Evolutionary conservation across 1,140 invertebrate genomes (phyloP).

Genomic region (Pentalonia nigronervosa): DNA sequence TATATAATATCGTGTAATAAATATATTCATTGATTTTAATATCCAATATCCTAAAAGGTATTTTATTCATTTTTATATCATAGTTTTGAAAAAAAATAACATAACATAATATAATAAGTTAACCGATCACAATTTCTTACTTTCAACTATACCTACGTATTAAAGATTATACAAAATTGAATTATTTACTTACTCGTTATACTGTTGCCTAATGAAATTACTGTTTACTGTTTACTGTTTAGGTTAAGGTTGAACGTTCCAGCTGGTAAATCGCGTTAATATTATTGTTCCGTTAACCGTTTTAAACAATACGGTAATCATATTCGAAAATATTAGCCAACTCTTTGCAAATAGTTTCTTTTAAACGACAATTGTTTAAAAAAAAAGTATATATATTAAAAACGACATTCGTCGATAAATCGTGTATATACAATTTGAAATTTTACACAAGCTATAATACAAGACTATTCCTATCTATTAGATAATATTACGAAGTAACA

Average conservation of each 20-base stretch:
- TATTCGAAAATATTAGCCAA: background rate
- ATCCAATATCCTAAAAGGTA: background rate
- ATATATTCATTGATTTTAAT: background rate
- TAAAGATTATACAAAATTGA: background rate
- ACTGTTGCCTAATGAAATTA: constrained; percentile 2
- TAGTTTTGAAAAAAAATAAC: background rate
- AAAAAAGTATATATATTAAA: background rate
- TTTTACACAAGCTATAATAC: background rate
- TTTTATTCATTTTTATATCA: background rate
- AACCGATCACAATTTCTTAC: background rate
- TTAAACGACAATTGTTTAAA: background rate
- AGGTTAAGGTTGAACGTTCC: constrained; percentile 23
- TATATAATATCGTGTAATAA: background rate
- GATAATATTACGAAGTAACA: background rate
- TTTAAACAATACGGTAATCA: background rate
- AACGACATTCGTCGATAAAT: background rate
- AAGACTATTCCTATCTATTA: too few species aligned
- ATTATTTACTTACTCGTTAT: background rate
- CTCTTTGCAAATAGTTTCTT: background rate
- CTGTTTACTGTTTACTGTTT: background rate
- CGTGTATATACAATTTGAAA: background rate
- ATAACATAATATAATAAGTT: background rate
- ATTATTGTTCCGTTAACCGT: background rate
- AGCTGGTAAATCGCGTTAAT: constrained; percentile 24
- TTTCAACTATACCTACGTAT: background rate